Base-by-base conservation (phyloP, 2,888 invertebrate species). In the Coleophora deauratella region DNA sequence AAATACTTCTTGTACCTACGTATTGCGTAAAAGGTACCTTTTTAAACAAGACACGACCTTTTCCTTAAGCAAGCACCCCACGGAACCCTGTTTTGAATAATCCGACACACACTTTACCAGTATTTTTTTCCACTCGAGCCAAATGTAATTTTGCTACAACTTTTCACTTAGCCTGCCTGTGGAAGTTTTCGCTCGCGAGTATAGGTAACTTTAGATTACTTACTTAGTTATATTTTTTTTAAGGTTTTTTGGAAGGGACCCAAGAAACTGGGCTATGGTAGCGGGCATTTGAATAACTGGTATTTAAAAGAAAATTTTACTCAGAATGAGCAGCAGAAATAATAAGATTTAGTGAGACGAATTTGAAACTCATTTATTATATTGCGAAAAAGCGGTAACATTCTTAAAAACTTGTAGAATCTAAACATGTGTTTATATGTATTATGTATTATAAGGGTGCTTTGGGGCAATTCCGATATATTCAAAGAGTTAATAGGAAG, bases 61-160 rank as follows among this genome's bases (percentile, higher is more conserved):
- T 4, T 4, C 21, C 6, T 21, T 21, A 21, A 21, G 21, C 21
- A 21, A 6, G 21, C 21, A 21, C 21, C 21, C 21, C 3, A 41
- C 52, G 21, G 21, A 21, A 21, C 21, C 21, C 21, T 21, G 21
- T 21, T 21, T 21, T 21, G 21, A 21, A 21, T 31, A 31, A 31
- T 11, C 10, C 31, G n/a, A n/a, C 21, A 21, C 6, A 21, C 21
- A 21, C 21, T 21, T 21, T 21, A 6, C 21, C 38, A 41, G 45
- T 42, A 59, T 65, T 57, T 58, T 60, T 61, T 59, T 62, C 62
- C 47, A 40, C 50, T 48, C 52, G 21, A 50, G 48, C 55, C 62
- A 57, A 72, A 72, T 66, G 69, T 72, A 72, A 76, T 76, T 76
- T 73, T 54, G 50, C 59, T 57, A 59, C 64, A 80, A 78, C 78